Percentiles rank a stretch among this genome's conserved stretches.
Evolutionary conservation across 2,888 invertebrate species (phyloP).

Genomic region (Unio pictorum): DNA sequence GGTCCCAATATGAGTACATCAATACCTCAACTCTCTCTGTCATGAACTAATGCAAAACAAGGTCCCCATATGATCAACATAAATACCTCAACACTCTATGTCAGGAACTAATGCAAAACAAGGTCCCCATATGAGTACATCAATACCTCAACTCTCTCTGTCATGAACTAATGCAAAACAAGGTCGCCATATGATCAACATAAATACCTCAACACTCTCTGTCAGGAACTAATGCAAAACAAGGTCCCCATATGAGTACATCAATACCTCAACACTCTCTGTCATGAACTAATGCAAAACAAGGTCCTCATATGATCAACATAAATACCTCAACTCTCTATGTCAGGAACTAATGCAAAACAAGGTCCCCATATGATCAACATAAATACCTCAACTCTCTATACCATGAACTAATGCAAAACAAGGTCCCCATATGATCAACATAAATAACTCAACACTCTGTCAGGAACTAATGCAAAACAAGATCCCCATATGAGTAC

Average conservation of each 20-base stretch:
- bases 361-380: slow-evolving; percentile 4
- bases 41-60: slow-evolving; percentile 70
- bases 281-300: slow-evolving; percentile 72
- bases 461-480: slow-evolving; percentile 43
- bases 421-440: slow-evolving; percentile 4
- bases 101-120: slow-evolving; percentile 72
- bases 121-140: neutral
- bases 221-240: too few species aligned
- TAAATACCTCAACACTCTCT: too few species aligned
- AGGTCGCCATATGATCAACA: neutral
- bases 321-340: slow-evolving; percentile 83
- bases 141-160: too few species aligned
- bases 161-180: slow-evolving; percentile 69
- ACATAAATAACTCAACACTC: slow-evolving; percentile 82
- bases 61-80: neutral
- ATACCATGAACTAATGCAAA: slow-evolving; percentile 74
- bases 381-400: slow-evolving; percentile 82
- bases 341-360: slow-evolving; percentile 73
- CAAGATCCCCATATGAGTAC: slow-evolving; percentile 3
- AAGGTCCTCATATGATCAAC: neutral
- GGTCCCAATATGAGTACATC: neutral
- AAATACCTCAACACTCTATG: slow-evolving; percentile 84
- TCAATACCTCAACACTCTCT: slow-evolving; percentile 82
- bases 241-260: too few species aligned
- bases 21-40: too few species aligned